Base-by-base conservation (phyloP, 1,140 invertebrate genomes). In the Drosophila rufa region DNA sequence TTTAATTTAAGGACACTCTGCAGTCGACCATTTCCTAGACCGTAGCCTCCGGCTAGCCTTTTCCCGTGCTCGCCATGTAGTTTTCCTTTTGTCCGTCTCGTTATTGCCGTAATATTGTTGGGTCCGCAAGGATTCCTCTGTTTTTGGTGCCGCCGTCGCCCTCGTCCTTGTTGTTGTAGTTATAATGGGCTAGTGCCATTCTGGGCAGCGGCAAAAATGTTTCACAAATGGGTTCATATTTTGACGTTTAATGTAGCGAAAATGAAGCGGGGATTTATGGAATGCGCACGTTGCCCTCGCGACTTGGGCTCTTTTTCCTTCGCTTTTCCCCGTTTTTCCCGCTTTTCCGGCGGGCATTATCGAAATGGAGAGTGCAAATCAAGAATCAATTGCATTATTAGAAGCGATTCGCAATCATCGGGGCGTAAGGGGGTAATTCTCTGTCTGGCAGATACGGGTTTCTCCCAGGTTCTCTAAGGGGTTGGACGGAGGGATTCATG, bases 341-440 rank as follows among this genome's bases (percentile, higher is more conserved):
- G 25, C 33, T 66, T 36, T 12, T 12, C 65, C 61, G 60, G 65
- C 65, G 59, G 60, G 43, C 46, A 56, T 55, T 55, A 51, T 42
- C 33, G 58, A 57, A 82, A 48, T 46, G 51, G 62, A 69, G 50
- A 76, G 84, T 80, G 64, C 76, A 91, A 80, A 80, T 90, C 85
- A 90, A 82, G 83, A 89, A 89, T 90, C 85, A 89, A 89, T 89
- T 91, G 85, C 85, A 89, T 90, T 89, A 90, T 90, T 90, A 90
- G 78, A 90, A 76, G 69, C 55, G 40, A 73, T 80, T 64, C 27
- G 38, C 55, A 82, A 80, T 81, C 78, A 65, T 30, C 45, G 74
- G 59, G 69, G 74, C 71, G 62, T 60, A 58, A 50, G 58, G 75
- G 61, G 46, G 50, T 12, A 59, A 62, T n/a, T 69, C 53, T 46